Base-by-base conservation (phyloP, 2,888 invertebrate species). In the Oxytorus armatus region DNA sequence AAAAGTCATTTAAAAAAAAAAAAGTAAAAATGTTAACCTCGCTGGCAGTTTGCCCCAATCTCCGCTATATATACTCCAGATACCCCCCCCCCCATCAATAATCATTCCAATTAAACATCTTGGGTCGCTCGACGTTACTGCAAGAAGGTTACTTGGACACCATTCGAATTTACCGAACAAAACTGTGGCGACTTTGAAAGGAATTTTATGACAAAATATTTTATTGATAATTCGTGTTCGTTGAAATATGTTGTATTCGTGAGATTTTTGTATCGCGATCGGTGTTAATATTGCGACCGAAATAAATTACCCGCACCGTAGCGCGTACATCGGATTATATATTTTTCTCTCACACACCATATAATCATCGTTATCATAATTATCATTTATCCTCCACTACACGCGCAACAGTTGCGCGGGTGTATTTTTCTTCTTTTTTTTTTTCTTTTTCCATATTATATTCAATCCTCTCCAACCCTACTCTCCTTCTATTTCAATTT, bases 321-420 rank as follows among this genome's bases (percentile, higher is more conserved):
- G 7, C 73, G 42, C 47, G 47, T 68, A 69, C 39, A 42, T 42
- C 33, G 53, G 42, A 61, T 49, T 29, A 33, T 29, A 65, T 14
- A 21, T 49, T 49, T 49, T 29, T 29, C 7, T 33, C 29, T 1
- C 16, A n/a, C 25, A 10, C 10, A 42, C 42, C n/a, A n/a, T n/a
- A 10, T n/a, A n/a, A n/a, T n/a, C n/a, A n/a, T n/a, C n/a, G 10
- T 36, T 25, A 68, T 14, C 16, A 39, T 14, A 23, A 11, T 47
- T 29, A 66, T 76, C 49, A 57, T 36, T 42, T 61, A 66, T 66
- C 18, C 75, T 75, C 47, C 57, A 44, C 44, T 51, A 68, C 68
- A 33, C 42, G 47, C 55, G 16, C 65, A 49, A 23, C 10, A 51
- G 49, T 61, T 59, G 47, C 61, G 57, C 55, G 47, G 29, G 14